phyloP scores from a whole-genome alignment of 2,888 invertebrate species.

The Nasonovia ribisnigri region DNA sequence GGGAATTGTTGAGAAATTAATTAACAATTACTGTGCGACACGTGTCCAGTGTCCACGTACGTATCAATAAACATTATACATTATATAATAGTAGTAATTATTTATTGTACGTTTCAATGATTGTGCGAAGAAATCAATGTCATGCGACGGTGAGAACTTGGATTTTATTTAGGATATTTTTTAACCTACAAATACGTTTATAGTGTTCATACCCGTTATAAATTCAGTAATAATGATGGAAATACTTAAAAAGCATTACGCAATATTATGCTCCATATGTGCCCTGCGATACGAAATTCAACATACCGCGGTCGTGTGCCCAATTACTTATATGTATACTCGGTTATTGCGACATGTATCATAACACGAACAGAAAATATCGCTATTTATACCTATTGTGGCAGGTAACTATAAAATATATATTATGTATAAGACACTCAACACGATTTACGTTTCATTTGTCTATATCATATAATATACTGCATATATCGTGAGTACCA shows the following conservation, averaged over 20 bases:
- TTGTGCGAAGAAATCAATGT: background rate
- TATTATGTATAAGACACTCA: background rate
- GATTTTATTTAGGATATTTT: background rate
- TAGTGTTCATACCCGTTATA: background rate
- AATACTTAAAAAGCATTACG: background rate
- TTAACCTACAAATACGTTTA: background rate
- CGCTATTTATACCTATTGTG: background rate
- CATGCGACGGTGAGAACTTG: background rate
- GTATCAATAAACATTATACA: background rate
- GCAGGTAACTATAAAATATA: background rate
- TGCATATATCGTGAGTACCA: background rate
- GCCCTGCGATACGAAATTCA: background rate
- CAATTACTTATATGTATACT: background rate
- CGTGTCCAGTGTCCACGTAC: background rate
- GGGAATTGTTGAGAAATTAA: background rate
- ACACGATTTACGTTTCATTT: slow-evolving; percentile 11
- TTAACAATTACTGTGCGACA: background rate
- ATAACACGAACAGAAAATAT: background rate
- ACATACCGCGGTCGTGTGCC: background rate
- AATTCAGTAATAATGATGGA: background rate
- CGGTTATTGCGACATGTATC: background rate
- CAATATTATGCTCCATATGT: background rate
- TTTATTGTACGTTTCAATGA: background rate
- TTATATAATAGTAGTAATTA: background rate
- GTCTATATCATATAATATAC: background rate